Base-by-base conservation (phyloP, 2,888 invertebrate species). In the Drosophila picticornis region DNA sequence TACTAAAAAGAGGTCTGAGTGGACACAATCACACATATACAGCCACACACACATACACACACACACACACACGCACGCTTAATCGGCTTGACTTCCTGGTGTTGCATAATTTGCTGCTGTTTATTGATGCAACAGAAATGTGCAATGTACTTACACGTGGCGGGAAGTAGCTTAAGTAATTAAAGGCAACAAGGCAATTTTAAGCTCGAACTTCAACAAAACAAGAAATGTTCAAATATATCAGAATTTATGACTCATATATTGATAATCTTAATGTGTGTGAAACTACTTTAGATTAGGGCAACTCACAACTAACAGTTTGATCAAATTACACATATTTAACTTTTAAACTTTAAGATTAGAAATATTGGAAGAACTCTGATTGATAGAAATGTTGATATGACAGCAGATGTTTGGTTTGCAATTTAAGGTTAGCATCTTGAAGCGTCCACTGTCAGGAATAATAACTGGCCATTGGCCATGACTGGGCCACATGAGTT, bases 61-160 rank as follows among this genome's bases (percentile, higher is more conserved):
- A n/a, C 16, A 43, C 36, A 60, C 22, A 56, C 29, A 57, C 38
- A 46, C 11, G 51, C 16, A n/a, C 16, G 22, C 1, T 22, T 6
- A 27, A 9, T n/a, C 43, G 22, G 6, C 22, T 13, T 13, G 22
- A 13, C 13, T 51, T 25, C 16, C 22, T 46, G 40, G 5, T 55
- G 64, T 76, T 71, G 56, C 78, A 70, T 59, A 75, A 75, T 64
- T 52, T 62, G 61, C 36, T 72, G 65, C 25, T 27, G 36, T 53
- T 60, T 80, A 53, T 48, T 57, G 56, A n/a, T 51, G 29, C 60
- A 64, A 34, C 58, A 55, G 55, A 72, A n/a, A 5, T 9, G 16
- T 56, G 38, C n/a, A 22, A 56, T 68, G 53, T 65, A 34, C 64
- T 7, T 27, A 53, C 77, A 81, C 64, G 55, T 72, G 67, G 62